Conservation (phyloP, 2,113 vertebrate genomes). For the Equus quagga region DNA sequence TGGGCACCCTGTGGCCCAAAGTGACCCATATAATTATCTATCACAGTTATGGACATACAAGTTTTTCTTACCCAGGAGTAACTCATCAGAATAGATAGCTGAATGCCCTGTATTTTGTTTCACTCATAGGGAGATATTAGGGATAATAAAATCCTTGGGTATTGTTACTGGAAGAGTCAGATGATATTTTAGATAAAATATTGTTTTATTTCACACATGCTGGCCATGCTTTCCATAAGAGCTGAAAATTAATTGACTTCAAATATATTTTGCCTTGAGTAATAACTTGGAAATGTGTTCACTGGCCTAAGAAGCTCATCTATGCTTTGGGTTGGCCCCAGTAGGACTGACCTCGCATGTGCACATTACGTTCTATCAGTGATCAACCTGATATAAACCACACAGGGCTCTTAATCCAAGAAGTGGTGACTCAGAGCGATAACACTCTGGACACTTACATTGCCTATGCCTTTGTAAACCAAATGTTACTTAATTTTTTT, state of each 20-base stretch:
- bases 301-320: slow-evolving; percentile 63
- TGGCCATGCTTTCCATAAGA: slow-evolving; percentile 52
- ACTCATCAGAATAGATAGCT: slow-evolving; percentile 24
- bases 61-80: slow-evolving; percentile 18
- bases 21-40: not conserved
- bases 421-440: slow-evolving; percentile 37
- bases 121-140: not conserved
- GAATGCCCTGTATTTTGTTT: not conserved
- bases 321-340: slow-evolving; percentile 33
- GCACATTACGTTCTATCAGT: slow-evolving; percentile 36
- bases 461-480: slow-evolving; percentile 37
- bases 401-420: slow-evolving; percentile 55
- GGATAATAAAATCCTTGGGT: slow-evolving; percentile 56
- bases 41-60: not conserved
- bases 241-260: slow-evolving; percentile 66
- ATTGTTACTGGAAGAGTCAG: slow-evolving; percentile 34
- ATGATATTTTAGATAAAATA: not conserved
- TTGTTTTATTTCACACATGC: slow-evolving; percentile 53
- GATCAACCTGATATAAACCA: slow-evolving; percentile 61
- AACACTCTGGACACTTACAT: not conserved
- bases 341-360: slow-evolving; percentile 47
- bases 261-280: slow-evolving; percentile 69
- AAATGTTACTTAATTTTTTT: slow-evolving; percentile 15
- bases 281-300: slow-evolving; percentile 74
- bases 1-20: not conserved